phyloP scores from a whole-genome alignment of 2,888 invertebrate species.

The Tachina lurida region DNA sequence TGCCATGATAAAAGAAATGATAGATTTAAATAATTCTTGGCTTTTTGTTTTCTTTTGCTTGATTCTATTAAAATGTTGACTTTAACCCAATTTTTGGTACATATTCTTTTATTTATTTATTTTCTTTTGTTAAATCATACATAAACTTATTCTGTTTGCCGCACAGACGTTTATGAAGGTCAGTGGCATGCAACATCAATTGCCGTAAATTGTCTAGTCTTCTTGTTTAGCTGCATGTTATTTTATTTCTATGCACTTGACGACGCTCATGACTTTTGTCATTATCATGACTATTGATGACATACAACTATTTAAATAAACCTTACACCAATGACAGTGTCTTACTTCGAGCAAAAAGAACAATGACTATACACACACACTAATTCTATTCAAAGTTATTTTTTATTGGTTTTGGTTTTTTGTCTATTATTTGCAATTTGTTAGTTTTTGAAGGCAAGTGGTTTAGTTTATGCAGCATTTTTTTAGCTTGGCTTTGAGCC shows the following conservation, averaged over 20 bases:
- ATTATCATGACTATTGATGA: conserved; percentile 71
- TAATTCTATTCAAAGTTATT: conserved; percentile 45
- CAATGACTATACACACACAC: conserved; percentile 11
- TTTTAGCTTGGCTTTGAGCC: conserved; percentile 59
- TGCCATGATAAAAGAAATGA: conserved; percentile 19
- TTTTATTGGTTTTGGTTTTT: conserved; percentile 1
- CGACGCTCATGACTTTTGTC: conserved; percentile 73
- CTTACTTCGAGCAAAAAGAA: conserved; percentile 7
- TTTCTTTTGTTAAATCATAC: conserved; percentile 13
- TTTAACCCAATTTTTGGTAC: conserved; percentile 58
- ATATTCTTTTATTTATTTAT: not conserved
- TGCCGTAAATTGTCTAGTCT: conserved; percentile 54
- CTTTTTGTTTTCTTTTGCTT: conserved; percentile 22
- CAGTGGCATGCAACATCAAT: conserved; percentile 43
- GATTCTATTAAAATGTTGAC: conserved; percentile 47
- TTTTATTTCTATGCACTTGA: conserved; percentile 54
- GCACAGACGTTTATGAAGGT: conserved; percentile 50
- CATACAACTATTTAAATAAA: conserved; percentile 46
- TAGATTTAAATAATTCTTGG: conserved; percentile 21
- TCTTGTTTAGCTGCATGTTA: conserved; percentile 1
- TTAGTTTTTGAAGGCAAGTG: conserved; percentile 19
- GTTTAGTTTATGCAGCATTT: conserved; percentile 5
- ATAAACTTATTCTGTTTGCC: conserved; percentile 26
- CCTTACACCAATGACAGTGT: conserved; percentile 43
- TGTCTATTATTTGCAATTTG: conserved; percentile 49